phyloP scores from a whole-genome alignment of 2,113 vertebrate species.

The Meles meles region DNA sequence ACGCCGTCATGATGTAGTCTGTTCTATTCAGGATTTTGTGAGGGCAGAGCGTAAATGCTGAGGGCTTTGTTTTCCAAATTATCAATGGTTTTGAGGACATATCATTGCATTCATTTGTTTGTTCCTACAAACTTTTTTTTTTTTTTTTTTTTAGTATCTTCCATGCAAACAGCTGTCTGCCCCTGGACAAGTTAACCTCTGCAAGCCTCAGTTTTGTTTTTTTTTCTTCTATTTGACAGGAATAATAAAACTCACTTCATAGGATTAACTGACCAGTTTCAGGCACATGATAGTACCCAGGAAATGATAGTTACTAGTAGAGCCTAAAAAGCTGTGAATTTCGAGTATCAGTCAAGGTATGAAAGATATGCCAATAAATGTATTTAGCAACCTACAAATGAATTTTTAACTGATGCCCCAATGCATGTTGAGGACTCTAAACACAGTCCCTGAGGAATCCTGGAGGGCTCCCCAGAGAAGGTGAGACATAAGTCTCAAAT shows the following conservation, averaged over 20 bases:
- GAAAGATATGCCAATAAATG: neutral
- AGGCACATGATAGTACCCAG: neutral
- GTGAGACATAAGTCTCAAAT: neutral
- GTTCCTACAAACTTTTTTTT: neutral
- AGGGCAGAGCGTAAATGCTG: neutral
- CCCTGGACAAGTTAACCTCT: neutral
- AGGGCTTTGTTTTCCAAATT: neutral
- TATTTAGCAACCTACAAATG: neutral
- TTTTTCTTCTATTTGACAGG: neutral
- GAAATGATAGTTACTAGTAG: neutral
- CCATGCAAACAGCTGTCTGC: neutral
- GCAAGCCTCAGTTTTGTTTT: neutral
- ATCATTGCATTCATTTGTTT: neutral
- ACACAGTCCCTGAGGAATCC: neutral
- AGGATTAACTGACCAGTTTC: neutral
- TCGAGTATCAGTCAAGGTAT: neutral
- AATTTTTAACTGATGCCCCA: neutral
- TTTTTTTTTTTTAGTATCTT: neutral
- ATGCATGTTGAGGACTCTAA: neutral
- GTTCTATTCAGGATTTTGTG: neutral
- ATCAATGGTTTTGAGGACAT: neutral
- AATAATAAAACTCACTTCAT: neutral
- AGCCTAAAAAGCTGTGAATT: neutral
- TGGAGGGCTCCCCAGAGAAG: neutral
- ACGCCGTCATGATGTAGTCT: neutral